Percentiles rank a stretch among this genome's conserved stretches.
Evolutionary conservation across 2,797 vertebrate genomes (phyloP).

Genomic region (Anableps anableps): DNA sequence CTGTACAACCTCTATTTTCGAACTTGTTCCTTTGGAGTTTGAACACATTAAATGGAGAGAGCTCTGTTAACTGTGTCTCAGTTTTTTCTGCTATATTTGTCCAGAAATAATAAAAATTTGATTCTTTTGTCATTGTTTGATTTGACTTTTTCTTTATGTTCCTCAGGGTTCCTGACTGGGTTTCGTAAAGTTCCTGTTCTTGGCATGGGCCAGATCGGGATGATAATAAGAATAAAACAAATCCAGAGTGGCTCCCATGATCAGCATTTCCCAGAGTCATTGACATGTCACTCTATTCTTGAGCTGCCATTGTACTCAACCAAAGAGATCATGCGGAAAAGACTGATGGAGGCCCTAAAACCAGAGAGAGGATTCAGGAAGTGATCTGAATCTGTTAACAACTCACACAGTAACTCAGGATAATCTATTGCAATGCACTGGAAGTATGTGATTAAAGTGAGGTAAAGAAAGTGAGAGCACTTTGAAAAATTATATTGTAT

Average conservation of each 20-base stretch:
- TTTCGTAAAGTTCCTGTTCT: conserved; percentile 73
- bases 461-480: background rate
- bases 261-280: conserved; percentile 36
- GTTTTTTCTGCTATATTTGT: background rate
- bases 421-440: background rate
- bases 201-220: conserved; percentile 64
- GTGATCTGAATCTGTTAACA: conserved; percentile 1
- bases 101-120: background rate
- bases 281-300: conserved; percentile 20
- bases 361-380: conserved; percentile 51
- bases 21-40: background rate
- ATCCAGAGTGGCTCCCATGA: conserved; percentile 28
- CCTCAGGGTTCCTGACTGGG: conserved; percentile 80
- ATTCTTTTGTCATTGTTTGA: background rate
- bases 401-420: background rate
- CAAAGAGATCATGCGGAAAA: conserved; percentile 14
- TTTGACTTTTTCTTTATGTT: background rate
- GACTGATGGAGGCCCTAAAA: conserved; percentile 53
- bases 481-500: background rate
- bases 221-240: conserved; percentile 51
- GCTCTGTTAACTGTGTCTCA: background rate
- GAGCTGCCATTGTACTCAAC: conserved; percentile 14
- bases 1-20: background rate
- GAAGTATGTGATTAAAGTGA: background rate
- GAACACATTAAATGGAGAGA: background rate